Evolutionary conservation across 2,113 vertebrate genomes (phyloP).

Genomic region (Tyto alba): DNA sequence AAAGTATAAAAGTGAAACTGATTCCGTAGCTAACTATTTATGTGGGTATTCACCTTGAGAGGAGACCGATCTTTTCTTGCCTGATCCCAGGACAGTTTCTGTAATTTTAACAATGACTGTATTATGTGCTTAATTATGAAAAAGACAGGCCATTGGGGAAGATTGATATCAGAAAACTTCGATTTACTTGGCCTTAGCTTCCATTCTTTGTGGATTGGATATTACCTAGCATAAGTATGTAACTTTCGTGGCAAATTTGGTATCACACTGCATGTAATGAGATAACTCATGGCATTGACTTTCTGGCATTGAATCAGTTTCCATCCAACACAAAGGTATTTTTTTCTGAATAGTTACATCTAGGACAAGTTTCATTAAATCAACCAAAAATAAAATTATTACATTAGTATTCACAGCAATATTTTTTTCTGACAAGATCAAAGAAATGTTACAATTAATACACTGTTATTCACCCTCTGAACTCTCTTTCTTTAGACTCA

Average conservation of each 20-base stretch:
- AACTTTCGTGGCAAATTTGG: neutral
- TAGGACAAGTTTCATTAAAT: neutral
- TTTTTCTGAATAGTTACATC: neutral
- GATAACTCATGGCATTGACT: neutral
- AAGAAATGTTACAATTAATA: neutral
- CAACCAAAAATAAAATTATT: neutral
- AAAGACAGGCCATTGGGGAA: neutral
- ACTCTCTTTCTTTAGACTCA: neutral
- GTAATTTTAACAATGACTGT: neutral
- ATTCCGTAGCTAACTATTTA: neutral
- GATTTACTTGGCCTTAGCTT: neutral
- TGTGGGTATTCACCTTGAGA: conserved; percentile 33
- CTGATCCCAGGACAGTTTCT: neutral
- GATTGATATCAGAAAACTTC: neutral
- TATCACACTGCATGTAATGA: neutral
- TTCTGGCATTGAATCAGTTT: neutral
- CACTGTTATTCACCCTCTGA: neutral
- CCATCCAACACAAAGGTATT: neutral
- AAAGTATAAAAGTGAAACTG: conserved; percentile 14
- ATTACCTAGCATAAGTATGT: neutral
- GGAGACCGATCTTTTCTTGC: neutral
- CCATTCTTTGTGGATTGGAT: neutral
- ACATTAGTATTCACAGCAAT: neutral
- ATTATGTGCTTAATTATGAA: neutral
- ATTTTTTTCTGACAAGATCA: neutral